Evolutionary conservation across 2,113 vertebrate genomes (phyloP).

Genomic region (Rostratula benghalensis): DNA sequence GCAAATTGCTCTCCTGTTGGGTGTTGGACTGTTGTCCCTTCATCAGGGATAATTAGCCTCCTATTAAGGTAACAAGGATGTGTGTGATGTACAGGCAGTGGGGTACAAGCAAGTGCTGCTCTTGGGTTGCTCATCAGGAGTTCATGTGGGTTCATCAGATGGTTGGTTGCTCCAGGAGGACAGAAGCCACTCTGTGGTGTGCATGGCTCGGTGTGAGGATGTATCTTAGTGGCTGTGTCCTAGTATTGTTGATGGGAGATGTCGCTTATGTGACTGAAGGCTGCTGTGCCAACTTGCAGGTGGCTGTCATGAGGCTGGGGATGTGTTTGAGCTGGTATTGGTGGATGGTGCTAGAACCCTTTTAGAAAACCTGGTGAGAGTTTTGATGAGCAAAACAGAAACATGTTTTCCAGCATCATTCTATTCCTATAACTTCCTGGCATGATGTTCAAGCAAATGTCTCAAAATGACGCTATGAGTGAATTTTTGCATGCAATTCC

Average conservation of each 20-base stretch:
- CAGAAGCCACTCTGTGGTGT: background rate
- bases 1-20: background rate
- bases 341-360: background rate
- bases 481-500: background rate
- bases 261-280: background rate
- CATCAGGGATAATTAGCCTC: background rate
- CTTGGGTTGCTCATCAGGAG: background rate
- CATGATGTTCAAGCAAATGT: background rate
- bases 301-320: background rate
- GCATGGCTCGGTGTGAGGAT: background rate
- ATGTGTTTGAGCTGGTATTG: background rate
- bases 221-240: background rate
- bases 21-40: background rate
- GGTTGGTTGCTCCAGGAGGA: background rate
- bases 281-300: background rate
- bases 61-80: background rate
- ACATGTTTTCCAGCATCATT: conserved; percentile 1
- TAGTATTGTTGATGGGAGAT: background rate
- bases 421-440: background rate
- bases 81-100: background rate
- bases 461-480: background rate
- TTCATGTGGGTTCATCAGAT: background rate
- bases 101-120: background rate
- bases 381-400: conserved; percentile 36
- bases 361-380: background rate